Evolutionary conservation across 1,140 invertebrate genomes (phyloP), one percentile per base, ranked within the genome.

Genomic region (Armadillidium nasatum): DNA sequence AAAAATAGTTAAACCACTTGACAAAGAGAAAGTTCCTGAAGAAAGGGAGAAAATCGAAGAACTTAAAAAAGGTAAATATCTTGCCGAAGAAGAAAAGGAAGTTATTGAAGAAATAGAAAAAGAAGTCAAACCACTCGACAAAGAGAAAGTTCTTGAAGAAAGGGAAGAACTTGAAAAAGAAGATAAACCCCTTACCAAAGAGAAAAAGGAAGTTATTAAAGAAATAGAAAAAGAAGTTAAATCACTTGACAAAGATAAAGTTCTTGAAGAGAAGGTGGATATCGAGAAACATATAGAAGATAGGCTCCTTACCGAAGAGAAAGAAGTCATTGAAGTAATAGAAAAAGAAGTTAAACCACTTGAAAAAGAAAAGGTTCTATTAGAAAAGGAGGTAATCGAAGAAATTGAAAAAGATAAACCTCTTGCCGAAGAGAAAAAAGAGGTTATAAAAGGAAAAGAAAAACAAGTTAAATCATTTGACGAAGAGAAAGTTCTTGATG

Each of bases 331-430:
- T 10, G n/a, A 15, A 15, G 10, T 3, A 23, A 22, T 15, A 23
- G 13, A 66, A 70, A 70, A 22, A 74, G 70, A 9, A 70, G 68
- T 70, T 9, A 11, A 71, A 68, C 11, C 15, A 19, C 33, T 7
- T 43, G 50, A 11, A 11, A 11, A 19, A 70, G 68, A 70, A 70
- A 70, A n/a, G n/a, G n/a, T n/a, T n/a, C n/a, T n/a, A n/a, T n/a
- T n/a, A n/a, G n/a, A n/a, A n/a, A n/a, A n/a, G n/a, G n/a, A n/a
- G n/a, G n/a, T n/a, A n/a, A n/a, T n/a, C n/a, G n/a, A n/a, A n/a
- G n/a, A n/a, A n/a, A n/a, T n/a, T n/a, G n/a, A n/a, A n/a, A n/a
- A n/a, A n/a, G n/a, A n/a, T n/a, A n/a, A n/a, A n/a, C n/a, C n/a
- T n/a, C n/a, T n/a, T n/a, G n/a, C n/a, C n/a, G 4, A 3, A 11